These are phyloP conservation scores for Yponomeuta sedellus DNA, from an alignment of 2,888 invertebrate genomes.

Conservation along the genomic window DNA sequence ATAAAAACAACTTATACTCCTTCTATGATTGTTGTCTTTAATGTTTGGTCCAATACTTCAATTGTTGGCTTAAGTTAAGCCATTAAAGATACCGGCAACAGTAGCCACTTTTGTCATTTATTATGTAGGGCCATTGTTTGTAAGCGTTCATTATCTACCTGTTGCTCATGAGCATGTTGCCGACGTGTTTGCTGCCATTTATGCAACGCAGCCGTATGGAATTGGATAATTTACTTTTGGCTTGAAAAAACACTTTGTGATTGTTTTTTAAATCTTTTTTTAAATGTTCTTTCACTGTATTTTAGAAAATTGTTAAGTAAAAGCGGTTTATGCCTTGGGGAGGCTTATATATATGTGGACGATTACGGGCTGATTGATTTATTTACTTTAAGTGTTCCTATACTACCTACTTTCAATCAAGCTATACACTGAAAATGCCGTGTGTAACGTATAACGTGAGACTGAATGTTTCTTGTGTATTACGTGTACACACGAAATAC, in stretches of 20 bases:
- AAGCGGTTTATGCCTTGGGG: no score
- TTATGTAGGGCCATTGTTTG: neutral
- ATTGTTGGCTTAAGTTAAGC: neutral
- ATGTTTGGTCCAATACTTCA: neutral
- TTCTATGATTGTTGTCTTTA: neutral
- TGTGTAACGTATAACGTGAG: no score
- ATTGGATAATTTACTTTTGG: neutral
- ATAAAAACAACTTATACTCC: neutral
- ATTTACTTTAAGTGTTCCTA: no score
- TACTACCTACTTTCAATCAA: no score
- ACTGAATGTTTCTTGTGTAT: no score
- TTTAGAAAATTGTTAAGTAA: no score
- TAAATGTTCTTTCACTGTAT: no score
- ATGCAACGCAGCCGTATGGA: neutral
- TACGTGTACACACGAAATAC: no score
- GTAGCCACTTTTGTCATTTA: neutral
- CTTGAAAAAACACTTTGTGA: neutral
- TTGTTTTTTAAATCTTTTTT: no score
- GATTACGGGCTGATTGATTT: no score
- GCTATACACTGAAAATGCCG: no score
- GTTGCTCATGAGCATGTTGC: neutral
- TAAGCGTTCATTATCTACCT: neutral
- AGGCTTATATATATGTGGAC: no score
- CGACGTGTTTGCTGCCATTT: neutral
- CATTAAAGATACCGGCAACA: constrained; percentile 1